These are phyloP conservation scores for Hemiprocne comata DNA, from an alignment of 2,113 vertebrate species.

Conservation along the genomic window DNA sequence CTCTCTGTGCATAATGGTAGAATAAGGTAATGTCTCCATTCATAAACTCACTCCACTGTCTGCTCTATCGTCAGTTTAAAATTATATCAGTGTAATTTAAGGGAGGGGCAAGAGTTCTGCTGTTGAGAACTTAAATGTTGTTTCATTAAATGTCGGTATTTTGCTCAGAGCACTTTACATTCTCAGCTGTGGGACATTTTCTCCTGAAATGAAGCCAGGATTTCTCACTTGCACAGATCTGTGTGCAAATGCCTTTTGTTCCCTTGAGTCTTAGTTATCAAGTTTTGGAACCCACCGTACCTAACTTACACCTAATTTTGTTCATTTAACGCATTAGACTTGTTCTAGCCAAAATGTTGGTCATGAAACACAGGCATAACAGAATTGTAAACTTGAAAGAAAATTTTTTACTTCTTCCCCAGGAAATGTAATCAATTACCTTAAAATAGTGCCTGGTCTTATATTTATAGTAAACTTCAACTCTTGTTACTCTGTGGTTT, in stretches of 20 bases:
- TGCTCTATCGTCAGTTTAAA: neutral
- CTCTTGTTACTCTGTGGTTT: neutral
- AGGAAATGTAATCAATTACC: neutral
- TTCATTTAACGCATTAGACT: neutral
- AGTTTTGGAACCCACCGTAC: neutral
- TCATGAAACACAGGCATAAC: neutral
- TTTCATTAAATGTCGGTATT: neutral
- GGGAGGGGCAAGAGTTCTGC: neutral
- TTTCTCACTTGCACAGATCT: neutral
- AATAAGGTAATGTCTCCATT: neutral
- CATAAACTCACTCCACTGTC: accelerated
- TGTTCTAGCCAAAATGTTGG: neutral
- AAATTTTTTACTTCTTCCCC: neutral
- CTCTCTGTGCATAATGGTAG: neutral
- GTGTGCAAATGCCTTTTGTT: neutral
- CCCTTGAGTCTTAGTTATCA: neutral
- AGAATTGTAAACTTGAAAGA: neutral
- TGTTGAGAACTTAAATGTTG: neutral
- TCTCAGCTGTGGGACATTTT: constrained; percentile 21
- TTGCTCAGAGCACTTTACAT: neutral
- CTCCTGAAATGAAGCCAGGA: constrained; percentile 20
- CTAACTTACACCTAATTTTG: neutral
- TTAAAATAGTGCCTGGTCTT: constrained; percentile 13
- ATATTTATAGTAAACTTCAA: neutral
- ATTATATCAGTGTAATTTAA: neutral